Conservation (phyloP, 2,113 vertebrate species). For the Calonectris borealis region DNA sequence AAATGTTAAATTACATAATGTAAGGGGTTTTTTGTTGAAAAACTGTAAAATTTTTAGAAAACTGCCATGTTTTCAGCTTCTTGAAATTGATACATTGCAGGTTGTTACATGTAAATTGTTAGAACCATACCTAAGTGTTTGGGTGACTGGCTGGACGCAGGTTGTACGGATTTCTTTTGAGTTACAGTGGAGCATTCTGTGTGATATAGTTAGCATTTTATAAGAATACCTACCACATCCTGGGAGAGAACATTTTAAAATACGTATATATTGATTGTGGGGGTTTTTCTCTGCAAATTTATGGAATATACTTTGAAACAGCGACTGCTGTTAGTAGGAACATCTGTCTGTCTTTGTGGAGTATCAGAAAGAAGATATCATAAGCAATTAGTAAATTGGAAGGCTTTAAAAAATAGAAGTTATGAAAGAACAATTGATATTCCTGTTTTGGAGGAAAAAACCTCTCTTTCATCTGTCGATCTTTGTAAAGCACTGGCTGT, state of each 20-base stretch:
- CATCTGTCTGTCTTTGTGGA: neutral
- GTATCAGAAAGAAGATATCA: neutral
- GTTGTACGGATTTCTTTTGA: neutral
- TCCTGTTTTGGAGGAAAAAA: neutral
- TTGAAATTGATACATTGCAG: neutral
- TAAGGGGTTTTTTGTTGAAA: neutral
- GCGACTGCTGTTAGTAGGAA: neutral
- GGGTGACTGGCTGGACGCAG: neutral
- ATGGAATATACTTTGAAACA: neutral
- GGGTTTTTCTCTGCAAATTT: neutral
- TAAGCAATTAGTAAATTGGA: neutral
- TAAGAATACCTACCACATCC: neutral
- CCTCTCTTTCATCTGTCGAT: rapidly evolving
- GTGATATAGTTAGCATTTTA: neutral
- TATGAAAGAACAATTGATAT: neutral
- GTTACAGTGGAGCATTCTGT: neutral
- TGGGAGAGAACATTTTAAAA: neutral
- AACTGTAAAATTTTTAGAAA: neutral
- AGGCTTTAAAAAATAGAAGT: neutral
- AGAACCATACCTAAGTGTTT: neutral
- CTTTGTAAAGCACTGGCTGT: neutral
- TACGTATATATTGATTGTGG: neutral
- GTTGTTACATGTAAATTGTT: neutral
- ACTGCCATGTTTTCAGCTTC: neutral
- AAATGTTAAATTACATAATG: neutral